Conservation (phyloP, 2,888 invertebrate species). For the Hipparchia semele region DNA sequence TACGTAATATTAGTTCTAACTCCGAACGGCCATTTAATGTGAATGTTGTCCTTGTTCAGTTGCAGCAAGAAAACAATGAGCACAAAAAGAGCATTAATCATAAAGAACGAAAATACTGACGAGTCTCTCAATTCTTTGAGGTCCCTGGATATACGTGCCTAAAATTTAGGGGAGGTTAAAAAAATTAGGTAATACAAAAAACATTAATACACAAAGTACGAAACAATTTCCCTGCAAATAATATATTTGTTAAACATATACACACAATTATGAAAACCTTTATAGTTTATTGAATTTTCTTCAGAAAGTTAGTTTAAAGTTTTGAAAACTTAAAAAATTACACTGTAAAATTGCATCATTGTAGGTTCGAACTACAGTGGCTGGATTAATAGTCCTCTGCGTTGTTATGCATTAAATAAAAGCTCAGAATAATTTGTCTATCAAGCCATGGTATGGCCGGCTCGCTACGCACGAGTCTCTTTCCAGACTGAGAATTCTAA, state of each 20-base stretch:
- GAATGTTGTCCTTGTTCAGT: conserved; percentile 98
- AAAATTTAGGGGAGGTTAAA: conserved; percentile 80
- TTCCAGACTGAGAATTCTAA: too few relatives aligned
- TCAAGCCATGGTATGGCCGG: neutral
- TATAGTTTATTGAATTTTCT: neutral
- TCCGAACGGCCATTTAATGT: conserved; percentile 98
- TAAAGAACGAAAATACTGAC: conserved; percentile 98
- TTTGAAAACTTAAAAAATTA: neutral
- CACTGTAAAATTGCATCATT: neutral
- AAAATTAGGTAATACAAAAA: conserved; percentile 10
- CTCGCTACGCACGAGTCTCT: too few relatives aligned
- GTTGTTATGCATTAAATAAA: neutral
- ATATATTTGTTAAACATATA: neutral
- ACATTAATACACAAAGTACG: neutral
- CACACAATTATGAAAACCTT: neutral
- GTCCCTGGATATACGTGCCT: conserved; percentile 95
- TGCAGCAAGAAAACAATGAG: conserved; percentile 99
- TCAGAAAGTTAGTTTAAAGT: neutral
- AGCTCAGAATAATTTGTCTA: neutral
- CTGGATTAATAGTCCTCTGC: neutral
- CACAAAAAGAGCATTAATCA: conserved; percentile 99
- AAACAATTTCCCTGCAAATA: conserved; percentile 3
- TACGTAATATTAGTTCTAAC: conserved; percentile 96
- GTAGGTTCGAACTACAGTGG: neutral
- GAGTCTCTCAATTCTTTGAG: conserved; percentile 97